These are phyloP conservation scores for Synanthedon tipuliformis DNA, from an alignment of 2,888 invertebrate genomes.

Conservation along the genomic window DNA sequence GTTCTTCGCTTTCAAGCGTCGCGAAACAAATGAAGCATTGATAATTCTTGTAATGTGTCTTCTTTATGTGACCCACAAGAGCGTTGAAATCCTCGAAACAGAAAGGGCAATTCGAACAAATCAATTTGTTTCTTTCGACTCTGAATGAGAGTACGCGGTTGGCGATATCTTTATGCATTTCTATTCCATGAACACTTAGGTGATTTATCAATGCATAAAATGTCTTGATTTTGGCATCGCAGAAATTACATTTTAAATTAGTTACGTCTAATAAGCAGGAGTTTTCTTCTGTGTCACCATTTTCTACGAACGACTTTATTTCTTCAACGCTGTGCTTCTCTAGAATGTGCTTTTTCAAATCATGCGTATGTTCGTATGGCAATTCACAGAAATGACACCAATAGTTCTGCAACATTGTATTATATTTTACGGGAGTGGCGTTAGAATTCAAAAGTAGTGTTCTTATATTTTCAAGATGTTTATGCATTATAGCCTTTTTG, in stretches of 20 bases:
- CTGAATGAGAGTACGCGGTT: slow-evolving; percentile 39
- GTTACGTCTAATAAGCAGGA: slow-evolving; percentile 45
- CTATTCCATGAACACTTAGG: slow-evolving; percentile 30
- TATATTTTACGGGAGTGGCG: too few species aligned
- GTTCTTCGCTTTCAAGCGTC: slow-evolving; percentile 7
- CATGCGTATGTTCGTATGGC: not conserved
- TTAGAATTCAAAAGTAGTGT: too few species aligned
- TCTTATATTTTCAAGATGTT: too few species aligned
- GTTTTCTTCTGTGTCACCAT: slow-evolving; percentile 26
- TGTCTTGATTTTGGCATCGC: slow-evolving; percentile 19
- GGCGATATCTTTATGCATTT: slow-evolving; percentile 37
- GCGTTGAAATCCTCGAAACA: slow-evolving; percentile 17
- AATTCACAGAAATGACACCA: not conserved
- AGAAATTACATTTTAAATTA: slow-evolving; percentile 29
- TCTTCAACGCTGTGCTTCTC: slow-evolving; percentile 7
- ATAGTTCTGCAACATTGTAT: not conserved
- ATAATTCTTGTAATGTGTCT: slow-evolving; percentile 2
- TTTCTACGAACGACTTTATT: slow-evolving; percentile 2
- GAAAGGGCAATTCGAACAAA: slow-evolving; percentile 23
- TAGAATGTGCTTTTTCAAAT: slow-evolving; percentile 1
- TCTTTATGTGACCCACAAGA: not conserved
- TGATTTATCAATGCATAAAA: slow-evolving; percentile 36
- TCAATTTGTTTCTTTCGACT: slow-evolving; percentile 15
- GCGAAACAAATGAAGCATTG: slow-evolving; percentile 12
- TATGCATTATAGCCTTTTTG: too few species aligned